These are phyloP conservation scores for Leucophenga varia DNA, from an alignment of 1,140 invertebrate genomes.

Conservation along the genomic window DNA sequence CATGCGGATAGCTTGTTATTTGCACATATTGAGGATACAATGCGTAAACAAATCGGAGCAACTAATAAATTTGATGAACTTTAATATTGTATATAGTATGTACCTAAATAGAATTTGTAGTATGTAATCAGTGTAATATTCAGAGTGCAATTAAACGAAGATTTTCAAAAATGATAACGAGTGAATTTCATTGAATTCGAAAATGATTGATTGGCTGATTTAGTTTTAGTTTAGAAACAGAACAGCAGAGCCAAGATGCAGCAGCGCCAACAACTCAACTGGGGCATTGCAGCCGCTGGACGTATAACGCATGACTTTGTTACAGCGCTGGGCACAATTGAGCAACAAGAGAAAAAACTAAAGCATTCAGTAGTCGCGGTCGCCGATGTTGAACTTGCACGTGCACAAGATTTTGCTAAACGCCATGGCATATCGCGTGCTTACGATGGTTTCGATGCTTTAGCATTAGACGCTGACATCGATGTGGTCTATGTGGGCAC, in stretches of 20 bases:
- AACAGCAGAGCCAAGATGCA: slow-evolving; percentile 49
- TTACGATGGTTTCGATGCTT: slow-evolving; percentile 73
- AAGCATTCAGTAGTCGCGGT: slow-evolving; percentile 74
- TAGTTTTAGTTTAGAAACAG: too few relatives aligned
- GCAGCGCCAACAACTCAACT: slow-evolving; percentile 47
- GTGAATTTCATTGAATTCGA: too few relatives aligned
- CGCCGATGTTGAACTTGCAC: slow-evolving; percentile 68
- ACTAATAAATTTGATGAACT: slow-evolving; percentile 62
- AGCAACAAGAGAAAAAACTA: slow-evolving; percentile 53
- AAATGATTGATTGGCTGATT: too few relatives aligned
- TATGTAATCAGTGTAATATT: too few relatives aligned
- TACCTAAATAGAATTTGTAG: too few relatives aligned
- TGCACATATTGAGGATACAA: slow-evolving; percentile 66
- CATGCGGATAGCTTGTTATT: slow-evolving; percentile 65
- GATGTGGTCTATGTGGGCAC: slow-evolving; percentile 81
- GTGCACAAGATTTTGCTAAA: slow-evolving; percentile 72
- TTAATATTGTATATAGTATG: too few relatives aligned
- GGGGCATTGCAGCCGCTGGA: slow-evolving; percentile 76
- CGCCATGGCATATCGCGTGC: slow-evolving; percentile 67
- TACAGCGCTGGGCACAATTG: slow-evolving; percentile 65
- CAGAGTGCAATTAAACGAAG: too few relatives aligned
- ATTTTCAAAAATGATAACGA: neutral
- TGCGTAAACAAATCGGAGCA: slow-evolving; percentile 69
- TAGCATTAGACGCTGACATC: slow-evolving; percentile 72
- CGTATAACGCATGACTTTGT: slow-evolving; percentile 82